Base-by-base conservation (phyloP, 1,140 invertebrate genomes). In the Coelopa frigida region DNA sequence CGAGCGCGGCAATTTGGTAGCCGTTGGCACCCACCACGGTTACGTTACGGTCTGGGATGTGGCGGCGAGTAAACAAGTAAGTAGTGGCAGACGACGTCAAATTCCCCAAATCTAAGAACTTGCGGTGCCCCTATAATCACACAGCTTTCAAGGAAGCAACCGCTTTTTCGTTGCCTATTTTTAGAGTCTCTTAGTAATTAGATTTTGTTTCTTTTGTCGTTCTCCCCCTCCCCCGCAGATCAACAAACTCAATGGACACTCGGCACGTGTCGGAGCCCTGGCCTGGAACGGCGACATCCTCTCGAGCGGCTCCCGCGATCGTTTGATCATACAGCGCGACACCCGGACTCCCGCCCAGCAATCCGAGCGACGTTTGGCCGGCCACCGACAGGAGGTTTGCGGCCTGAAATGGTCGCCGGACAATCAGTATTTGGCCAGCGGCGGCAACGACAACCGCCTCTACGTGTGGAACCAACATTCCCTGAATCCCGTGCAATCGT, bases 341-440 rank as follows among this genome's bases (percentile, higher is more conserved):
- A 89, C 95, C 1, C 78, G 97, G 36, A 88, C 88, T 31, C 88
- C 93, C 72, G 78, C 76, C 7, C 68, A 84, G 18, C 81, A 86
- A 33, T 77, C 81, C 18, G 87, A 91, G 50, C 73, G 88, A 23
- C 78, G 85, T 12, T 72, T 99, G 4, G 84, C 84, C 12, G 92
- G 93, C 0, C 97, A 99, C 70, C 74, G 93, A 42, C 97, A 99
- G 74, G 97, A 99, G 75, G 93, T 93, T 10, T 99, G 97, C 74
- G 97, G 97, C 1, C 70, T 99, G 3, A 99, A 99, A 72, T 99
- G 96, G 97, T 99, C 96, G 11, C 96, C 96, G 1, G 96, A 99
- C 70, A 94, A 95, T 59, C 93, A 98, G 68, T 94, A 95, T 69
- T 73, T 99, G 23, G 97, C 97, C 1, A 98, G 94, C 5, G 96